Conservation (phyloP, 2,113 vertebrate genomes). For the Albula glossodonta region DNA sequence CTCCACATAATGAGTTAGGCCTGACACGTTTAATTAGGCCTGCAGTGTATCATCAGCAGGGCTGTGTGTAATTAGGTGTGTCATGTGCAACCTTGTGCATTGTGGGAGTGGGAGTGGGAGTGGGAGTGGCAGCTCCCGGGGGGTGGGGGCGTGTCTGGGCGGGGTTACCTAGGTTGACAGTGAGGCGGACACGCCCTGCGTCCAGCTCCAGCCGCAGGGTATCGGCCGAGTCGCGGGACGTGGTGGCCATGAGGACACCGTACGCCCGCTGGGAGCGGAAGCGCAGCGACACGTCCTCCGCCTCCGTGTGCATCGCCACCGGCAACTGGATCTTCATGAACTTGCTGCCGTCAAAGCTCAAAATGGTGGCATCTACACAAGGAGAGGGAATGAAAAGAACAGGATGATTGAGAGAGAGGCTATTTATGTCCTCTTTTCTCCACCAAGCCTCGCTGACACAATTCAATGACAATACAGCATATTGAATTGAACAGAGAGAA, state of each 20-base stretch:
- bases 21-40: background rate
- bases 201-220: constrained; percentile 95
- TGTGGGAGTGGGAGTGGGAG: constrained; percentile 20
- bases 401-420: background rate
- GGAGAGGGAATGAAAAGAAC: background rate
- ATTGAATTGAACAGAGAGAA: no score
- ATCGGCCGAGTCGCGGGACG: constrained; percentile 94
- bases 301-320: constrained; percentile 96
- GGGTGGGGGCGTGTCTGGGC: constrained; percentile 33
- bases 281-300: constrained; percentile 92
- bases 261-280: constrained; percentile 96
- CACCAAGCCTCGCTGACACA: no score
- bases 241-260: constrained; percentile 96
- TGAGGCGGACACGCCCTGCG: constrained; percentile 93
- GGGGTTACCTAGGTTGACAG: constrained; percentile 96
- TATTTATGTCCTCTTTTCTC: no score
- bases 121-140: background rate
- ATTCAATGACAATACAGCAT: no score
- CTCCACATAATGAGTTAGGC: background rate
- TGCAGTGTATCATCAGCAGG: background rate
- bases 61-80: background rate
- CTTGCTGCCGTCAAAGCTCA: constrained; percentile 98
- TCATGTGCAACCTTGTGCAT: background rate
- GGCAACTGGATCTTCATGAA: constrained; percentile 99
- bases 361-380: constrained; percentile 88